These are phyloP conservation scores for Coenonympha arcania DNA, from an alignment of 2,888 invertebrate species.

Conservation along the genomic window DNA sequence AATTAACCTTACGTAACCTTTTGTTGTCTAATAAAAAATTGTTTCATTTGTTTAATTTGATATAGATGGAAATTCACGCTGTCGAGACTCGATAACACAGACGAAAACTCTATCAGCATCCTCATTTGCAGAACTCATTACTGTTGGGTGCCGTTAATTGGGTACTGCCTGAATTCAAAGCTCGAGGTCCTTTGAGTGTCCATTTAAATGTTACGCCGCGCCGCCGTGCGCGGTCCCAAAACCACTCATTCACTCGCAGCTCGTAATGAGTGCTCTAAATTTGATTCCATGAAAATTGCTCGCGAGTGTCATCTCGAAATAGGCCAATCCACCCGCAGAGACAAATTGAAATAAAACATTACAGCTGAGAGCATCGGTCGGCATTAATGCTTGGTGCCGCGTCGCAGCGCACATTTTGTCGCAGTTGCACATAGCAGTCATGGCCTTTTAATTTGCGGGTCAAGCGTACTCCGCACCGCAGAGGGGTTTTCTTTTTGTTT, in stretches of 20 bases:
- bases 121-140: neutral
- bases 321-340: constrained; percentile 67
- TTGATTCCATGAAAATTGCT: constrained; percentile 55
- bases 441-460: constrained; percentile 44
- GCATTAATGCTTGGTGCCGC: constrained; percentile 43
- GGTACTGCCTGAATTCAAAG: neutral
- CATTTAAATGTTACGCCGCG: constrained; percentile 20
- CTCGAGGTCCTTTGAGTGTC: constrained; percentile 14
- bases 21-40: too few species aligned
- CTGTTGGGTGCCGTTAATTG: constrained; percentile 1
- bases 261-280: constrained; percentile 44
- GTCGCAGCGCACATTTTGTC: constrained; percentile 40
- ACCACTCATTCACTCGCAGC: constrained; percentile 23
- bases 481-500: constrained; percentile 59
- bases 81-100: too few species aligned
- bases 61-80: too few species aligned
- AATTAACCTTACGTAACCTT: too few species aligned
- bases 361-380: constrained; percentile 30
- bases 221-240: constrained; percentile 13
- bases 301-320: constrained; percentile 57
- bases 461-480: constrained; percentile 51
- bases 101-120: neutral
- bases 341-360: constrained; percentile 66
- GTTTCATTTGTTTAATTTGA: too few species aligned
- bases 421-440: constrained; percentile 27